Evolutionary conservation across 2,797 vertebrate species (phyloP).

Genomic region (Pyrocephalus nanus): DNA sequence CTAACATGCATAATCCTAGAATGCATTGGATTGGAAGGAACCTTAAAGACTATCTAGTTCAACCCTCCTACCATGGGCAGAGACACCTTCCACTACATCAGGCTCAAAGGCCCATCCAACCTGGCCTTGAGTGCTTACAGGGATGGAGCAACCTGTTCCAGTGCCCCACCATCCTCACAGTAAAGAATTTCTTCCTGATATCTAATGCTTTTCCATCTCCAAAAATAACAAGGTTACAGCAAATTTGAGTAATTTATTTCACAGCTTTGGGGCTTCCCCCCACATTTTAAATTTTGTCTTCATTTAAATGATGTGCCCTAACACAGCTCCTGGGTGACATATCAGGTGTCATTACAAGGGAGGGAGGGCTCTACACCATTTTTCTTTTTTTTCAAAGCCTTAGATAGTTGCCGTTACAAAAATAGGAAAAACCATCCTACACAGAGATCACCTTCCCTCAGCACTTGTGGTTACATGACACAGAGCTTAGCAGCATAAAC

Average conservation of each 20-base stretch:
- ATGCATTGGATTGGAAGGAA: not conserved
- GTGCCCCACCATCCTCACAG: not conserved
- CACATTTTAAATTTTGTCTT: not conserved
- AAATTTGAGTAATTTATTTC: not conserved
- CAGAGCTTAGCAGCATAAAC: not conserved
- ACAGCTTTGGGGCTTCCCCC: not conserved
- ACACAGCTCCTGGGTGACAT: not conserved
- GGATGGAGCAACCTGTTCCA: not conserved
- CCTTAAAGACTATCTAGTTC: not conserved
- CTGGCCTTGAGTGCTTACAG: not conserved
- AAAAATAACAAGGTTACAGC: not conserved
- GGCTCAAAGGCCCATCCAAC: not conserved
- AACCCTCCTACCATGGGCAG: not conserved
- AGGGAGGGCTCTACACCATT: not conserved
- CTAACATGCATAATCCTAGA: not conserved
- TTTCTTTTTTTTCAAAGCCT: not conserved
- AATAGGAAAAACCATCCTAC: not conserved
- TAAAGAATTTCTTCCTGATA: not conserved
- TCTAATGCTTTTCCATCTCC: not conserved
- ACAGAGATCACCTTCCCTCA: not conserved
- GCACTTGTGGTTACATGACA: not conserved
- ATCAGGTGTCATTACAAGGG: not conserved
- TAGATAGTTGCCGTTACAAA: not conserved
- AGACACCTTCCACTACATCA: too few species aligned
- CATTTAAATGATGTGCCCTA: not conserved